These are phyloP conservation scores for Papilio protenor DNA, from an alignment of 2,888 invertebrate species.

Conservation along the genomic window DNA sequence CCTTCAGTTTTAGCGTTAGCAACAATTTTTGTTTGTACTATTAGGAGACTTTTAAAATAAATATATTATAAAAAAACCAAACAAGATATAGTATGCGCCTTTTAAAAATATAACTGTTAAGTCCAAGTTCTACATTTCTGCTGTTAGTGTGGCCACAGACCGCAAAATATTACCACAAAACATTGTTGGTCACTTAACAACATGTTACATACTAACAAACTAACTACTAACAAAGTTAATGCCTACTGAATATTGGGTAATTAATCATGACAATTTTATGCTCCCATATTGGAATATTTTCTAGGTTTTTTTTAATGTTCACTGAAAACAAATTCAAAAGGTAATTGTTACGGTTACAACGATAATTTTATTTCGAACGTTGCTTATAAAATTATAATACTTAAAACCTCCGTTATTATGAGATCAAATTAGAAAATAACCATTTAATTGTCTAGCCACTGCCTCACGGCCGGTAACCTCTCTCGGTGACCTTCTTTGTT, in stretches of 20 bases:
- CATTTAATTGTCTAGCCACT: neutral
- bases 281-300: neutral
- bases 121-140: neutral
- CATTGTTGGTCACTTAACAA: neutral
- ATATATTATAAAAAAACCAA: neutral
- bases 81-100: neutral
- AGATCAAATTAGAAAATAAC: conserved; percentile 1
- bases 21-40: no score
- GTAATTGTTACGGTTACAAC: neutral
- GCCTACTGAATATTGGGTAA: neutral
- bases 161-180: neutral
- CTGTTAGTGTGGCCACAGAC: neutral
- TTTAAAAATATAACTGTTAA: neutral
- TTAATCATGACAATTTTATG: neutral
- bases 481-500: neutral
- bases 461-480: neutral
- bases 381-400: neutral
- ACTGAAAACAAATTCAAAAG: neutral
- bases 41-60: no score
- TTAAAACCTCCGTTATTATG: neutral
- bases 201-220: no score
- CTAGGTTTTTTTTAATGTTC: no score
- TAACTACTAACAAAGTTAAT: neutral
- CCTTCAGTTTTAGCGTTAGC: no score
- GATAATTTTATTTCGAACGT: neutral